Evolutionary conservation across 2,113 vertebrate genomes (phyloP).

Genomic region (Clarias batrachus): DNA sequence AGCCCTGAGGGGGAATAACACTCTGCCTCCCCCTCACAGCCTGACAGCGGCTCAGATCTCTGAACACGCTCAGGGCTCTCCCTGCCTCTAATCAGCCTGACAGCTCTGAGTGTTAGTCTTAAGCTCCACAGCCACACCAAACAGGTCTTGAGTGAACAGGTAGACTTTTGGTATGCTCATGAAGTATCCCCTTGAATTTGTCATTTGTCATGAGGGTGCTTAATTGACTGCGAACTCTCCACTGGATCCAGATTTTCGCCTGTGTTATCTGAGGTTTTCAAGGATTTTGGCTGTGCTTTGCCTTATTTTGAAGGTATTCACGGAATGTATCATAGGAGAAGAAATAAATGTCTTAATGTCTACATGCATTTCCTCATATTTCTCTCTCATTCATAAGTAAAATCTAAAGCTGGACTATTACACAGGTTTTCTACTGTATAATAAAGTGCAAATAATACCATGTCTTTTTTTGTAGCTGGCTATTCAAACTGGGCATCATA

Average conservation of each 20-base stretch:
- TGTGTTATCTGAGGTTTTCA: not conserved
- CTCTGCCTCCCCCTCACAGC: slow-evolving; percentile 43
- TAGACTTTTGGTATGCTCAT: slow-evolving; percentile 25
- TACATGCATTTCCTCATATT: not conserved
- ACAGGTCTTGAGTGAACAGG: slow-evolving; percentile 25
- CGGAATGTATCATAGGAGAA: not conserved
- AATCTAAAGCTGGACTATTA: not conserved
- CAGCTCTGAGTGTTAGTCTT: slow-evolving; percentile 50
- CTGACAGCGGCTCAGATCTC: slow-evolving; percentile 51
- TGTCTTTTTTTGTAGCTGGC: not conserved
- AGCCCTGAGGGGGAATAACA: slow-evolving; percentile 52
- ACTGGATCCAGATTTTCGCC: not conserved
- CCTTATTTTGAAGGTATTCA: not conserved
- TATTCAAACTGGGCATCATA: slow-evolving; percentile 6
- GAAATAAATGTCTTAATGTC: not conserved
- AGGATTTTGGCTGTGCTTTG: not conserved
- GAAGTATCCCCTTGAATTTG: not conserved
- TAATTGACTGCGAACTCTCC: not conserved
- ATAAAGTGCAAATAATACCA: slow-evolving; percentile 1
- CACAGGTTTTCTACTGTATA: not conserved
- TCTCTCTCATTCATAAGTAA: not conserved
- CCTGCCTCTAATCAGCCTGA: slow-evolving; percentile 58
- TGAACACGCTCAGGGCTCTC: slow-evolving; percentile 38
- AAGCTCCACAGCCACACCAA: slow-evolving; percentile 34
- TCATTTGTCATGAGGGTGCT: not conserved